Percentiles rank a stretch among this genome's conserved stretches.
Evolutionary conservation across 2,113 vertebrate species (phyloP).

Genomic region (Dinomys branickii): DNA sequence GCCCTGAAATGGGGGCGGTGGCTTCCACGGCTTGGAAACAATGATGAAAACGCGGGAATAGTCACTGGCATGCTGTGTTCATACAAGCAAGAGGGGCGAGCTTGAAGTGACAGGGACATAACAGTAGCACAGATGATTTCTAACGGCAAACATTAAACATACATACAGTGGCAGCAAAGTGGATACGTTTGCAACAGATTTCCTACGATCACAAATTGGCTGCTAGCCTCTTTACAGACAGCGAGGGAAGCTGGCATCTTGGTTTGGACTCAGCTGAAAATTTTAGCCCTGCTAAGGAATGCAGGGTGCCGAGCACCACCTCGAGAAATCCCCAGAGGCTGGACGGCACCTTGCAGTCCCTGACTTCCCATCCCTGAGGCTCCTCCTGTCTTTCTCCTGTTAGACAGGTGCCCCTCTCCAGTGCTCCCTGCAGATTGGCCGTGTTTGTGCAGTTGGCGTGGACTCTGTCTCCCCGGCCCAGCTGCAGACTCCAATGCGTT

Average conservation of each 20-base stretch:
- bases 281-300: background rate
- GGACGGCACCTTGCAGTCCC: fast-evolving
- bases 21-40: background rate
- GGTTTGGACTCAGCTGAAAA: background rate
- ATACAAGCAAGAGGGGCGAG: background rate
- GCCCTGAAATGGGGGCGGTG: too few relatives aligned
- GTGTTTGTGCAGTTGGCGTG: background rate
- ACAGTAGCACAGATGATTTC: background rate
- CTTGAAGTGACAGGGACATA: background rate
- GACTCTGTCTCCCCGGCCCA: background rate
- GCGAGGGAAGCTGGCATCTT: background rate
- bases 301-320: background rate
- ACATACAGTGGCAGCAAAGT: background rate
- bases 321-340: background rate
- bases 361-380: background rate
- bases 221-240: background rate
- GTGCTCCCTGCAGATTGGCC: fast-evolving
- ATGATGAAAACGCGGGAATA: background rate
- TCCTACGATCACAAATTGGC: background rate
- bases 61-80: background rate
- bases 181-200: background rate
- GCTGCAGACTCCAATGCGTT: background rate
- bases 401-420: fast-evolving
- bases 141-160: background rate
- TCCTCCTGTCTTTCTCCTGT: fast-evolving